Percentiles rank a stretch among this genome's conserved stretches.
Evolutionary conservation across 2,797 vertebrate genomes (phyloP).

Genomic region (Channallabes apus): DNA sequence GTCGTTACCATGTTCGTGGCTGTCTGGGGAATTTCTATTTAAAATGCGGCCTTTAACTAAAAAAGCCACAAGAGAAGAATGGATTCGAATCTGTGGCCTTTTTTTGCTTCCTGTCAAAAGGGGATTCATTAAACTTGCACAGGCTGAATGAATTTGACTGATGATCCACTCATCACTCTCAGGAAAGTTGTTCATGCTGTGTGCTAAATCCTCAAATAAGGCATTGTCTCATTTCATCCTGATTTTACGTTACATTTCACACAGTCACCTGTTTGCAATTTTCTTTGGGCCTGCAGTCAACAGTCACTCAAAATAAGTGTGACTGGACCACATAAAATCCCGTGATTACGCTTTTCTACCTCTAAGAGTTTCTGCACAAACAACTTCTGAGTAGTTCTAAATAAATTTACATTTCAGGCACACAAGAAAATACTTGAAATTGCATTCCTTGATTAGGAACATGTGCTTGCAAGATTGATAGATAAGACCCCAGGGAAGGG

Average conservation of each 20-base stretch:
- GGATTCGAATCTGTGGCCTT: neutral
- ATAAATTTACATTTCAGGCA: neutral
- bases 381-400: neutral
- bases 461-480: neutral
- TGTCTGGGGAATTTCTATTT: neutral
- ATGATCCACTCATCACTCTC: neutral
- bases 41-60: neutral
- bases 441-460: neutral
- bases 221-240: neutral
- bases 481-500: slow-evolving; percentile 22
- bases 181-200: neutral
- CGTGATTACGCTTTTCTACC: neutral
- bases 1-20: neutral
- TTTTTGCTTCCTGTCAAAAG: too few species aligned
- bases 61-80: neutral
- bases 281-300: neutral
- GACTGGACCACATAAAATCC: neutral
- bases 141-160: neutral
- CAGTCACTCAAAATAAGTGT: neutral
- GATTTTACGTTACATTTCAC: neutral
- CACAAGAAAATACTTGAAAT: neutral
- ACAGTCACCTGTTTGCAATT: neutral
- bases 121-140: neutral
- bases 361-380: neutral
- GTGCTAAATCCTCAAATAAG: neutral